These are phyloP conservation scores for Phainopepla nitens DNA, from an alignment of 2,113 vertebrate genomes.

Conservation along the genomic window DNA sequence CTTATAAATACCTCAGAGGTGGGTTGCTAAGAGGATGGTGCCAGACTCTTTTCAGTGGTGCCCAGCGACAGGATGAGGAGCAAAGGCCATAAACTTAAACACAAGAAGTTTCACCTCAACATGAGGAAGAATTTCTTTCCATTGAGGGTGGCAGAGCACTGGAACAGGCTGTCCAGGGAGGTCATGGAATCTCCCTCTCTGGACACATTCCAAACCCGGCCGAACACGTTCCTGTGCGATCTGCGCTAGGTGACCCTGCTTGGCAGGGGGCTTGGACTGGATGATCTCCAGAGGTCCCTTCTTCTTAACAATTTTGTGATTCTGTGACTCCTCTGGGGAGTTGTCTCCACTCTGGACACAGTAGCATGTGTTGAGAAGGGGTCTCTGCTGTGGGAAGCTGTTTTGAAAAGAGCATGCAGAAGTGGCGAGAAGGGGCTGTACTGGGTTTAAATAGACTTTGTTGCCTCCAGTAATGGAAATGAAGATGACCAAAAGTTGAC, in stretches of 20 bases:
- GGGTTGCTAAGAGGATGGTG: not conserved
- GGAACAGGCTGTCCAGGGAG: not conserved
- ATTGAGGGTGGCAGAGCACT: not conserved
- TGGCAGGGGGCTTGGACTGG: not conserved
- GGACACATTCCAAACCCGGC: not conserved
- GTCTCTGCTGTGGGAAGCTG: not conserved
- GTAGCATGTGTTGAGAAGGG: rapidly evolving
- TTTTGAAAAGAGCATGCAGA: not conserved
- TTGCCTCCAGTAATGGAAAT: rapidly evolving
- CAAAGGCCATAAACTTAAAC: not conserved
- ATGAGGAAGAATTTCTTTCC: not conserved
- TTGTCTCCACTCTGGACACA: rapidly evolving
- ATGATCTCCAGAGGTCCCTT: not conserved
- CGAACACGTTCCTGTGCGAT: rapidly evolving
- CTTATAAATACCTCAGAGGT: not conserved
- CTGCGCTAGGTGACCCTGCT: not conserved
- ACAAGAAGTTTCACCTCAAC: not conserved
- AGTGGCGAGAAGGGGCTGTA: rapidly evolving
- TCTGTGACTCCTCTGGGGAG: not conserved
- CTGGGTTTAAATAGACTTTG: not conserved
- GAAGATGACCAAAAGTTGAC: not conserved
- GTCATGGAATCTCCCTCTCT: not conserved
- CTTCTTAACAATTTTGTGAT: not conserved
- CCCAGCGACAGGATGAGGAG: not conserved
- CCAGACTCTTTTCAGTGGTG: not conserved